phyloP scores from a whole-genome alignment of 2,888 invertebrate genomes.

The Antitype chi region DNA sequence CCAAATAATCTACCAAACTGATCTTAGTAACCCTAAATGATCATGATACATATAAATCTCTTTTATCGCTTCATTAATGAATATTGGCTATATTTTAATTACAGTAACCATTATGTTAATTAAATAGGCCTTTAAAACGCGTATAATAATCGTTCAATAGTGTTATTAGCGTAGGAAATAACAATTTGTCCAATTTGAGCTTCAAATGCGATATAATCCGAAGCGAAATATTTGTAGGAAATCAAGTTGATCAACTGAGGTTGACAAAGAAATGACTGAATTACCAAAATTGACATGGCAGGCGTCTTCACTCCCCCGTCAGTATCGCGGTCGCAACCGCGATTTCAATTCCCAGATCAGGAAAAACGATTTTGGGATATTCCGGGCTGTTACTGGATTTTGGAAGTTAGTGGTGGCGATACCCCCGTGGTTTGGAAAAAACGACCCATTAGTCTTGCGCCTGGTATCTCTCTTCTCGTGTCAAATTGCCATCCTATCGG shows the following conservation, averaged over 20 bases:
- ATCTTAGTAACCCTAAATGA: conserved; percentile 10
- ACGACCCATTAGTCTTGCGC: no score
- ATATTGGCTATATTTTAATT: conserved; percentile 38
- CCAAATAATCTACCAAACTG: background rate
- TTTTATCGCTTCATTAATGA: conserved; percentile 31
- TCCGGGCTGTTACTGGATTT: no score
- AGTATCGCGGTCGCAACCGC: no score
- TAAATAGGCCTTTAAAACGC: conserved; percentile 20
- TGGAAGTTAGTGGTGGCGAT: no score
- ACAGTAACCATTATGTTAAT: conserved; percentile 29
- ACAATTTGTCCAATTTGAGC: conserved; percentile 1
- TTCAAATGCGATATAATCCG: background rate
- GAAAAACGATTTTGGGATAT: no score
- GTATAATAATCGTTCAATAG: conserved; percentile 23
- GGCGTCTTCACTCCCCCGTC: no score
- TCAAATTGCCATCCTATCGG: no score
- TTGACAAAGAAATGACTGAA: no score
- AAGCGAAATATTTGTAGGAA: background rate
- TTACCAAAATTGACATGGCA: no score
- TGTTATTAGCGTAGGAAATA: conserved; percentile 22
- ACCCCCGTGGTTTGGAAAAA: no score
- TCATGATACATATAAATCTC: conserved; percentile 2
- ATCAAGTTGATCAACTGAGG: background rate
- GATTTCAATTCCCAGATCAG: no score
- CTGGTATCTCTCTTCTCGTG: no score